Evolutionary conservation across 2,797 vertebrate species (phyloP).

Genomic region (Macropodus opercularis): DNA sequence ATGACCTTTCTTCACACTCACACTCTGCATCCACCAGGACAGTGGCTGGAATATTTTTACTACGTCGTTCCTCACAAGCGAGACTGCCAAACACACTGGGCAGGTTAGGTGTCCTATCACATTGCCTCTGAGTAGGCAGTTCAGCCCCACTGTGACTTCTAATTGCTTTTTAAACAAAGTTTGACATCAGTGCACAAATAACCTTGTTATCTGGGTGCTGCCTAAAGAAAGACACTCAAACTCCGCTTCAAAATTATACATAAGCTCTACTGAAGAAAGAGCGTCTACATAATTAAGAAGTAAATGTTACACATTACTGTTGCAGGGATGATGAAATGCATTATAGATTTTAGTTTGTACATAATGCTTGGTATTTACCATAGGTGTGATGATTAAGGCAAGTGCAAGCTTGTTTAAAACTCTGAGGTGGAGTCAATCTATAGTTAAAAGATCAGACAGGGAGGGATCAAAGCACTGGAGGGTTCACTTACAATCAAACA

Average conservation of each 20-base stretch:
- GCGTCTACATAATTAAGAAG: neutral
- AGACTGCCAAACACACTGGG: conserved; percentile 47
- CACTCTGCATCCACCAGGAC: conserved; percentile 54
- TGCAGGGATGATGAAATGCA: conserved; percentile 20
- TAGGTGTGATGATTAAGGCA: conserved; percentile 38
- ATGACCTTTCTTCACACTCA: conserved; percentile 68
- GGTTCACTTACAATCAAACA: conserved; percentile 63
- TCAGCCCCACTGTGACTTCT: conserved; percentile 40
- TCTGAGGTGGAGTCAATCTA: conserved; percentile 51
- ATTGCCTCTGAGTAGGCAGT: conserved; percentile 43
- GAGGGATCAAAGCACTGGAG: conserved; percentile 65
- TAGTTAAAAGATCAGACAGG: conserved; percentile 67
- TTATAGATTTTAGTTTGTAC: conserved; percentile 39
- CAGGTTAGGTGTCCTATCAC: conserved; percentile 55
- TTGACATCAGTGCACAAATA: conserved; percentile 49
- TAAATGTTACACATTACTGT: neutral
- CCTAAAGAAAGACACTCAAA: conserved; percentile 8
- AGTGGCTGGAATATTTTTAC: conserved; percentile 45
- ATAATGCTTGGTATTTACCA: conserved; percentile 32
- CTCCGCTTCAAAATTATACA: conserved; percentile 4
- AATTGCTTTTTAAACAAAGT: conserved; percentile 47
- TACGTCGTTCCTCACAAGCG: conserved; percentile 57
- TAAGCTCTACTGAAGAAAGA: neutral
- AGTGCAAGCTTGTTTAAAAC: conserved; percentile 45
- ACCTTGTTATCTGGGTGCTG: conserved; percentile 28